Base-by-base conservation (phyloP, 2,797 vertebrate genomes). In the Peromyscus eremicus region DNA sequence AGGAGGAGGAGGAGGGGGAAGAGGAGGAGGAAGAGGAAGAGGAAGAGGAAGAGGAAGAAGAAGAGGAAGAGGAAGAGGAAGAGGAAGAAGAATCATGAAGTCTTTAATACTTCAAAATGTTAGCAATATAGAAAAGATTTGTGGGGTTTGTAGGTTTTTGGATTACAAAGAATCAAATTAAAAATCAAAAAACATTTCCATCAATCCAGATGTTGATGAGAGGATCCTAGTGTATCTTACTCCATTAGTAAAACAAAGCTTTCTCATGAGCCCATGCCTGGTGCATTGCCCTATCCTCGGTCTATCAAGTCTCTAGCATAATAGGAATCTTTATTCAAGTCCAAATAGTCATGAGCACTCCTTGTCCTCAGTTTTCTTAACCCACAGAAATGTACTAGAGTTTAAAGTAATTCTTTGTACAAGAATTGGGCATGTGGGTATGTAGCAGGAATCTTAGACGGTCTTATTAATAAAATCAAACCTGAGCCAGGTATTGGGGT, bases 11-110 rank as follows among this genome's bases (percentile, higher is more conserved):
- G 46, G 46, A 7, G 46, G 46, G 1, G 7, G 6, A 8, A 16
- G 21, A n/a, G 32, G 10, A 52, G 8, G 5, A 23, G n/a, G 1
- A 11, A 5, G 34, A 1, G 11, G 34, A n/a, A 2, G 79, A 6
- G 23, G 3, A 4, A 0, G 14, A 13, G 27, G 34, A 4, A n/a
- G 17, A 9, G 19, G 3, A 49, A 2, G 10, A 25, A 0, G 14
- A 16, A 4, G 14, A 10, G 14, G 16, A 11, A 7, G 40, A 34
- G 43, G 27, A 13, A 60, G 34, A 4, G 55, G 10, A 9, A 34
- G 1, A 32, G 4, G 1, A 21, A 21, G 29, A n/a, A 55, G 19
- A 23, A 84, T 46, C 37, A 32, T 21, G 29, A 66, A 84, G 40
- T 9, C 60, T 64, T 64, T 32, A 43, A 32, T 21, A 32, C 40